Evolutionary conservation across 2,113 vertebrate species (phyloP).

Genomic region (Puma concolor): DNA sequence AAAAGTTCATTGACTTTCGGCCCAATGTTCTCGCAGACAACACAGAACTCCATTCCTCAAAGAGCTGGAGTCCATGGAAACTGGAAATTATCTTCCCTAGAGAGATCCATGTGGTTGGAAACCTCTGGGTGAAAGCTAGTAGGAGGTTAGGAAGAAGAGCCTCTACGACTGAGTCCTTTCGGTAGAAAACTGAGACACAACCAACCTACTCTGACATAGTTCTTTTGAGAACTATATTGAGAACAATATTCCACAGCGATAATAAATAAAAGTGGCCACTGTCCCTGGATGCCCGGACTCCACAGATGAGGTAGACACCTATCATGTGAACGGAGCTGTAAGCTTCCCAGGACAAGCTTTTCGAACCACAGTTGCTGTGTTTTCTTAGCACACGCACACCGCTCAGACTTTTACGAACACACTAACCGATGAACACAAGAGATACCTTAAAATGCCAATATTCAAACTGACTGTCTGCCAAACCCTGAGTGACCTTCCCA

Average conservation of each 20-base stretch:
- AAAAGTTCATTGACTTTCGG: neutral
- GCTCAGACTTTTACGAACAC: neutral
- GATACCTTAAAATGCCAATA: constrained; percentile 4
- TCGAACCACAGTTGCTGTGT: neutral
- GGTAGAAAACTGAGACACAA: neutral
- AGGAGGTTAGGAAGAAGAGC: neutral
- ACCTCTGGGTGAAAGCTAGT: neutral
- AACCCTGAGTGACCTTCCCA: neutral
- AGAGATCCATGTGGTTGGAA: neutral
- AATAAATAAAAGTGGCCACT: neutral
- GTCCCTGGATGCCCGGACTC: neutral
- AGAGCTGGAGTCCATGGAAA: neutral
- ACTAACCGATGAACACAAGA: neutral
- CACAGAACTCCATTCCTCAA: neutral
- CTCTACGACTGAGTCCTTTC: neutral
- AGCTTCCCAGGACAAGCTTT: neutral
- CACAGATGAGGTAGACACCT: neutral
- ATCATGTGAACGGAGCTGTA: neutral
- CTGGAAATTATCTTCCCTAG: neutral
- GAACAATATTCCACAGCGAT: neutral
- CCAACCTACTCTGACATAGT: neutral
- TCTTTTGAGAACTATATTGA: neutral
- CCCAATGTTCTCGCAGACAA: neutral
- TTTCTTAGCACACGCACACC: neutral
- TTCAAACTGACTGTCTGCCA: neutral